Percentiles rank a stretch among this genome's conserved stretches.
Conservation (phyloP, 2,888 invertebrate genomes). For the Electrophaes corylata region DNA sequence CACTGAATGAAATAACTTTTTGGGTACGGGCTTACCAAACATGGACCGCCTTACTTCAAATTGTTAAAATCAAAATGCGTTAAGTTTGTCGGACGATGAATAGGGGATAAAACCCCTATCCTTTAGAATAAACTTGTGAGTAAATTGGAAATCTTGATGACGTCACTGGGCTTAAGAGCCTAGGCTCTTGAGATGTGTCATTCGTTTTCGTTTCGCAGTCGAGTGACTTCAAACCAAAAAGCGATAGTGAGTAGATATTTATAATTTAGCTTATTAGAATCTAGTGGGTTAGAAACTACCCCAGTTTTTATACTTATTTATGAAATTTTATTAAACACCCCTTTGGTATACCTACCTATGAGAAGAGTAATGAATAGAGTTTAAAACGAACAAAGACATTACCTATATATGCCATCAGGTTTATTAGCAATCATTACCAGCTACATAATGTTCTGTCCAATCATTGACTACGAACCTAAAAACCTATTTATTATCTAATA, state of each 20-base stretch:
- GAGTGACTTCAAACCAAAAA: constrained; percentile 44
- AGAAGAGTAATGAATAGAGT: too few species aligned
- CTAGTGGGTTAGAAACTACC: too few species aligned
- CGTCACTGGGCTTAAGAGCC: constrained; percentile 48
- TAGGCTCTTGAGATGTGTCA: constrained; percentile 45
- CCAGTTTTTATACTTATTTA: too few species aligned
- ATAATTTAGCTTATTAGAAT: background rate
- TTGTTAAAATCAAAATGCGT: constrained; percentile 36
- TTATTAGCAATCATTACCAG: constrained; percentile 1
- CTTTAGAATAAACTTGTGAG: constrained; percentile 46
- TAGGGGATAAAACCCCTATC: constrained; percentile 52
- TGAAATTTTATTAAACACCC: too few species aligned
- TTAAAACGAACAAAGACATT: too few species aligned
- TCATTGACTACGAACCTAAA: constrained; percentile 31
- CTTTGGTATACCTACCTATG: too few species aligned
- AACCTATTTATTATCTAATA: constrained; percentile 39
- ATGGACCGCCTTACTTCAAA: constrained; percentile 18
- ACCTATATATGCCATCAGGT: background rate
- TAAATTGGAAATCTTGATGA: constrained; percentile 58
- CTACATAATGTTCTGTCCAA: constrained; percentile 6
- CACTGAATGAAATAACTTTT: constrained; percentile 4
- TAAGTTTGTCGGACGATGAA: constrained; percentile 50
- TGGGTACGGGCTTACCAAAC: background rate
- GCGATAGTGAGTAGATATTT: constrained; percentile 27
- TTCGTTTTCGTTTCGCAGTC: constrained; percentile 45